Percentiles rank a stretch among this genome's conserved stretches.
Conservation (phyloP, 2,113 vertebrate genomes). For the Falco punctatus region DNA sequence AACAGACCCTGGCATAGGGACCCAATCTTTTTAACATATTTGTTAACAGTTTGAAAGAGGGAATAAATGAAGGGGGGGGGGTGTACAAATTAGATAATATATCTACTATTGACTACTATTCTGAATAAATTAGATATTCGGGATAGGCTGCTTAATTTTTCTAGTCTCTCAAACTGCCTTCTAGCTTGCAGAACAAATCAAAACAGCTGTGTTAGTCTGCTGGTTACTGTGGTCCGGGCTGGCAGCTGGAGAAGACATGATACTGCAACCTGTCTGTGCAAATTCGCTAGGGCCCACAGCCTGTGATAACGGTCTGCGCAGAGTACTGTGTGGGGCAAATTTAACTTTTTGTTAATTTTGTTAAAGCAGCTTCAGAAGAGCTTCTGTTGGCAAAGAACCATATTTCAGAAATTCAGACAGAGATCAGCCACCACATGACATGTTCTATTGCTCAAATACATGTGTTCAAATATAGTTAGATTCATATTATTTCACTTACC, state of each 20-base stretch:
- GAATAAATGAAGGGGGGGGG: neutral
- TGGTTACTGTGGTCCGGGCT: neutral
- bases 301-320: neutral
- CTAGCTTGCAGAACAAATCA: neutral
- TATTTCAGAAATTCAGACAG: neutral
- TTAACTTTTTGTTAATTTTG: neutral
- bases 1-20: neutral
- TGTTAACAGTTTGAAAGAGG: neutral
- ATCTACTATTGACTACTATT: neutral
- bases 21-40: neutral
- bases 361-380: neutral
- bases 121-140: neutral
- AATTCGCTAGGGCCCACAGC: rapidly evolving
- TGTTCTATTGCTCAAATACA: neutral
- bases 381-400: neutral
- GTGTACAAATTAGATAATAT: neutral
- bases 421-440: neutral
- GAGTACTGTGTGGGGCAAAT: neutral
- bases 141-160: neutral
- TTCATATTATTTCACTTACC: neutral
- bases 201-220: neutral
- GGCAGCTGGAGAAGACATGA: rapidly evolving
- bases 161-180: neutral
- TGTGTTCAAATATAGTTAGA: neutral
- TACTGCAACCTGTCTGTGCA: too few relatives aligned